Conservation (phyloP, 1,140 invertebrate genomes). For the Hypsibius dujardini region DNA sequence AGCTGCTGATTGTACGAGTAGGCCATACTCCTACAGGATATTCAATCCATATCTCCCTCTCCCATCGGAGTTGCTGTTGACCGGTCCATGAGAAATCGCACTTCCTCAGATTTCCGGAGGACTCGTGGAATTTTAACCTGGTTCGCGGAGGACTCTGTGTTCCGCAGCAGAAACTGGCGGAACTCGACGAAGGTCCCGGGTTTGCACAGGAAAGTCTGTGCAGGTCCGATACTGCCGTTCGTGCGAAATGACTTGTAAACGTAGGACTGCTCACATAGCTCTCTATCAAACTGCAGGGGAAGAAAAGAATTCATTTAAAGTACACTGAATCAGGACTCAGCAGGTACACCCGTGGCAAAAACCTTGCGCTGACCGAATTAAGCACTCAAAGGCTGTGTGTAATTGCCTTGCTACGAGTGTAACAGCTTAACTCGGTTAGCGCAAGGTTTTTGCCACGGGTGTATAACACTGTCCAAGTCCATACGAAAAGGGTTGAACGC, state of each 20-base stretch:
- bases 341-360: too few relatives aligned
- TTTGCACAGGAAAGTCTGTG: constrained; percentile 28
- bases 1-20: too few relatives aligned
- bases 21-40: too few relatives aligned
- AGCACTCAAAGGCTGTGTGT: too few relatives aligned
- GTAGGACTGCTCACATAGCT: constrained; percentile 26
- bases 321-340: too few relatives aligned
- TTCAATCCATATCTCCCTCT: too few relatives aligned
- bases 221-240: constrained; percentile 30
- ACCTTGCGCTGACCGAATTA: too few relatives aligned
- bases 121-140: constrained; percentile 32
- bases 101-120: constrained; percentile 27
- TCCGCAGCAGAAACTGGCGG: constrained; percentile 27
- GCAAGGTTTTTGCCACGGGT: neutral
- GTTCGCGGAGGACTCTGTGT: constrained; percentile 27
- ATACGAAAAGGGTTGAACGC: too few relatives aligned
- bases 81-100: constrained; percentile 26
- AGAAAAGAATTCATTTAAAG: constrained; percentile 12
- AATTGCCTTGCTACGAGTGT: neutral
- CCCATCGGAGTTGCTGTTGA: too few relatives aligned
- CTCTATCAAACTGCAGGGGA: constrained; percentile 29
- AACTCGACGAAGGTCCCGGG: constrained; percentile 29
- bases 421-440: neutral
- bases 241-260: constrained; percentile 31
- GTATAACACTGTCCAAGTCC: too few relatives aligned